Base-by-base conservation (phyloP, 2,888 invertebrate genomes). In the Watsonalla binaria region DNA sequence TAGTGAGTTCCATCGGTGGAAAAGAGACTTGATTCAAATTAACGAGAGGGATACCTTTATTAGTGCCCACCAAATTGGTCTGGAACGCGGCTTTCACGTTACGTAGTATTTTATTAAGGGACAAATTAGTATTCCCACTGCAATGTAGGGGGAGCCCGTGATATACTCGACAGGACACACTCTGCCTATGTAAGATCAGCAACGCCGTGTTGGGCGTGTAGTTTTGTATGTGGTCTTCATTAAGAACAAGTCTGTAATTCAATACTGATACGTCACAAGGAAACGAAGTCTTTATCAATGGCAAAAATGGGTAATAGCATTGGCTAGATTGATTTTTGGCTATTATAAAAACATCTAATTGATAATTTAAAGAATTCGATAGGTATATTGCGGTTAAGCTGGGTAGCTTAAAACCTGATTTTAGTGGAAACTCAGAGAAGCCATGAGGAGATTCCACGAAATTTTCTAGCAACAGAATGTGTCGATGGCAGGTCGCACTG, bases 401-500 rank as follows among this genome's bases (percentile, higher is more conserved):
- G 2, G 89, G 89, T 35, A 87, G 65, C 33, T 68, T 68, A 2
- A 81, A 11, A 35, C 68, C 62, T 42, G 54, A 55, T 24, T 59
- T 54, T 5, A 54, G 42, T 6, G 61, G 46, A 35, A 42, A 47
- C 9, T 61, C 54, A 46, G 54, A 55, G 45, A 61, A 54, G 15
- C 45, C 49, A 14, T 58, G 62, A 6, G 52, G 53, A 1, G 58
- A 46, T 9, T 69, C 60, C 5, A 60, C 50, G n/a, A 86, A 75
- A 53, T 80, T 84, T 68, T 90, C 90, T n/a, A 89, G 58, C 51
- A 89, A 65, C 52, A 90, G 67, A 51, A 70, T 78, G 59, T 88
- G 82, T 51, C 80, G 72, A 54, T 88, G 86, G 51, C 63, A 74
- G 0, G 96, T 96, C 51, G 92, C 88, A 48, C 94, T 93, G 81